phyloP scores from a whole-genome alignment of 2,797 vertebrate genomes.

The Falco peregrinus region DNA sequence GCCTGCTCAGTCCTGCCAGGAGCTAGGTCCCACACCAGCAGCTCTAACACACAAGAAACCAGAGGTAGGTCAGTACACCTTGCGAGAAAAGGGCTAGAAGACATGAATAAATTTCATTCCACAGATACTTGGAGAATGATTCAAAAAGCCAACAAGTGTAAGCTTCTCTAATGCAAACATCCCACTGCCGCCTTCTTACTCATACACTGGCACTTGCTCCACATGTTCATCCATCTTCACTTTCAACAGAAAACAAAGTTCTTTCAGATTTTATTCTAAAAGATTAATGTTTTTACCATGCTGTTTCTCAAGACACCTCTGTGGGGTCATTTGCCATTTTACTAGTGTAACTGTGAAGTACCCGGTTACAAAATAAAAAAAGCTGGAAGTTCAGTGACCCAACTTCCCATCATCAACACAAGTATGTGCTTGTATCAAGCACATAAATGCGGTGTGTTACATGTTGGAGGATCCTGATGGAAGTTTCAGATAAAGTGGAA shows the following conservation, averaged over 20 bases:
- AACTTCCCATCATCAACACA: background rate
- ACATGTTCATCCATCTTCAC: background rate
- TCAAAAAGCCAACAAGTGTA: background rate
- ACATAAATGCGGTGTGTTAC: background rate
- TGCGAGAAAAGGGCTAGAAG: fast-evolving
- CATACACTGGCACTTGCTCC: background rate
- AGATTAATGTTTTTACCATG: background rate
- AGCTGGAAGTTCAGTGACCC: background rate
- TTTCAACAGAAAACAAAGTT: background rate
- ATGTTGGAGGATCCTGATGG: background rate
- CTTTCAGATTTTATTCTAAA: background rate
- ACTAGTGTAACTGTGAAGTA: background rate
- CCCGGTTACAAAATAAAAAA: background rate
- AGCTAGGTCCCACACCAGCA: background rate
- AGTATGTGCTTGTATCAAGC: background rate
- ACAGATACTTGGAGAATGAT: background rate
- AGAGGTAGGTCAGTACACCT: background rate
- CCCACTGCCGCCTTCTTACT: background rate
- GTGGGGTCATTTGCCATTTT: background rate
- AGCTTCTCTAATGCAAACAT: background rate
- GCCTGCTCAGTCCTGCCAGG: background rate
- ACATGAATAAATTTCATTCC: background rate
- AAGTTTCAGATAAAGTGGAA: background rate
- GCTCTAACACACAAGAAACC: background rate
- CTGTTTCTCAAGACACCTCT: background rate